Conservation (phyloP, 1,140 invertebrate species). For the Cyclina sinensis region DNA sequence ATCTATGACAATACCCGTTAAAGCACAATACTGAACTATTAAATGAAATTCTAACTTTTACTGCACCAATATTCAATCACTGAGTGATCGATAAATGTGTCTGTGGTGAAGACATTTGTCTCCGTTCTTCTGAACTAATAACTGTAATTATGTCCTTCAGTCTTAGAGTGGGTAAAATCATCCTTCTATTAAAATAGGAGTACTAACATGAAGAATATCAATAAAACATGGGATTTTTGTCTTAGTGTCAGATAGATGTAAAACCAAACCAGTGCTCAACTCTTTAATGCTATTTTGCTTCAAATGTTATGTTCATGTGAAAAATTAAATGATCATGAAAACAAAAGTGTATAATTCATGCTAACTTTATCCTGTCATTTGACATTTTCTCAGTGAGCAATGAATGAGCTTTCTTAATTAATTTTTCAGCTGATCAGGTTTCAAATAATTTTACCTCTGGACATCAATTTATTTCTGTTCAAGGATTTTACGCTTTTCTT, state of each 20-base stretch:
- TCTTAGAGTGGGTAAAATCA: slow-evolving; percentile 24
- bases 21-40: neutral
- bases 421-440: slow-evolving; percentile 46
- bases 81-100: neutral
- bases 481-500: slow-evolving; percentile 20
- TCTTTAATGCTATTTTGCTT: neutral
- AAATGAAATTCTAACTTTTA: slow-evolving; percentile 32
- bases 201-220: neutral
- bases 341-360: slow-evolving; percentile 9
- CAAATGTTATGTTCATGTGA: neutral
- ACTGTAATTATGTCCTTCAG: slow-evolving; percentile 24
- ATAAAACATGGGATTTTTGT: neutral
- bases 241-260: neutral
- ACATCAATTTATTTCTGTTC: neutral
- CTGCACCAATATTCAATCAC: slow-evolving; percentile 25
- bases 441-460: slow-evolving; percentile 55
- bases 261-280: neutral
- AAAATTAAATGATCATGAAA: slow-evolving; percentile 47
- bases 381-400: slow-evolving; percentile 14
- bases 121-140: slow-evolving; percentile 10
- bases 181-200: neutral
- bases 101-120: slow-evolving; percentile 13
- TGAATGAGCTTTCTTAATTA: slow-evolving; percentile 55
- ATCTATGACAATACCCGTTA: slow-evolving; percentile 22
- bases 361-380: slow-evolving; percentile 14